Evolutionary conservation across 2,797 vertebrate species (phyloP).

Genomic region (Botia kubotai): DNA sequence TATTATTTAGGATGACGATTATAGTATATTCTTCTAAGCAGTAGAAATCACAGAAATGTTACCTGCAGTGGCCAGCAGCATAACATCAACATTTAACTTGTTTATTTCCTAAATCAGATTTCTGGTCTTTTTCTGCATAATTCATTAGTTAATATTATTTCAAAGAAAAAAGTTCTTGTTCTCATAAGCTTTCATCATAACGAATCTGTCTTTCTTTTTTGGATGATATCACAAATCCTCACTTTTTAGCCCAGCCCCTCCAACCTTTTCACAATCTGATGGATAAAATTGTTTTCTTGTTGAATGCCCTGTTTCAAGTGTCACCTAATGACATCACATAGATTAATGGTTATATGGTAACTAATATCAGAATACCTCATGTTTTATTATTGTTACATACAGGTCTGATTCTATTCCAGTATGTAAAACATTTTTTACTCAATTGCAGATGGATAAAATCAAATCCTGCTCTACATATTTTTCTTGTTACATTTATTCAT

Average conservation of each 20-base stretch:
- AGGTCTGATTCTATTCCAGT: background rate
- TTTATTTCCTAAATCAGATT: background rate
- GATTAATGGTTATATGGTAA: no score
- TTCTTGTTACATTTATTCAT: background rate
- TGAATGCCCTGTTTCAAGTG: no score
- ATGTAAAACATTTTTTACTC: background rate
- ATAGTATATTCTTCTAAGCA: no score
- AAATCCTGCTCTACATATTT: background rate
- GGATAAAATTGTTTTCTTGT: no score
- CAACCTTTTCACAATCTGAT: no score
- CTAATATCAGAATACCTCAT: no score
- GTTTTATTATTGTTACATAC: background rate
- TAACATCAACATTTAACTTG: background rate
- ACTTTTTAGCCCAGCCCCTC: no score
- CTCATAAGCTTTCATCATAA: background rate
- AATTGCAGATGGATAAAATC: background rate
- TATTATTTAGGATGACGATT: background rate
- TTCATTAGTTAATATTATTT: background rate
- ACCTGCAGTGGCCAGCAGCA: background rate
- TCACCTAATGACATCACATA: no score
- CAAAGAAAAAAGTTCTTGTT: background rate
- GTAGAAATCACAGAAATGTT: background rate
- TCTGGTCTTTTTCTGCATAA: background rate
- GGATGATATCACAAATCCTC: background rate
- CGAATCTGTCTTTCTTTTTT: background rate